Evolutionary conservation across 2,113 vertebrate genomes (phyloP), one percentile per base, ranked within the genome.

Genomic region (Pseudopipra pipra): DNA sequence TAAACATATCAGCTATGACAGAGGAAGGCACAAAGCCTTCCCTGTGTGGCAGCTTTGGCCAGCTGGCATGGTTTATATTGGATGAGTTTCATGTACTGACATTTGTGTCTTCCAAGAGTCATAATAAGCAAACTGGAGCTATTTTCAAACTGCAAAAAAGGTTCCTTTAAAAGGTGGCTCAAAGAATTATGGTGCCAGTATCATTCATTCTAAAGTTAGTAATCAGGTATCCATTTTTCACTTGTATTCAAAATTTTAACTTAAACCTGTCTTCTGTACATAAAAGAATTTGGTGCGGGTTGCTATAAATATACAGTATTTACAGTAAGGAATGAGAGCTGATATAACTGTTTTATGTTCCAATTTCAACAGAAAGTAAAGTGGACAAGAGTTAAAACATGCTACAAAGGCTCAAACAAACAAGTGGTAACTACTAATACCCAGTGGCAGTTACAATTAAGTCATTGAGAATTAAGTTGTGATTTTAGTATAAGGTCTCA

Each of bases 71-170:
- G 96, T 96, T 95, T 85, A 90, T 96, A 94, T 7, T 77, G 94
- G 96, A 88, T 93, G 95, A 97, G 97, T 97, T 94, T 96, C 95
- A 97, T 96, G 96, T 97, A 98, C 96, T 97, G 98, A 98, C 98
- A 97, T 95, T 97, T 98, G 97, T 98, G 97, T 97, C 97, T 98
- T 97, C 98, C 97, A 97, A 96, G 93, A 95, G 89, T 97, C 95
- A 89, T 94, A 97, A 97, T 92, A 98, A 98, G 97, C 97, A 98
- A 97, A 97, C 97, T 94, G 97, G 76, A 92, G 84, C 94, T 93
- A 97, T 93, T 88, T 96, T 94, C 90, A 95, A 94, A 93, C 92
- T 89, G 95, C n/a, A 95, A 96, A 49, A 94, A 90, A 83, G 41
- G 82, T 90, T 96, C 90, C 89, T 96, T 76, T 94, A 88, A 93